Conservation (phyloP, 2,797 vertebrate species). For the Micropoecilia bifurca region DNA sequence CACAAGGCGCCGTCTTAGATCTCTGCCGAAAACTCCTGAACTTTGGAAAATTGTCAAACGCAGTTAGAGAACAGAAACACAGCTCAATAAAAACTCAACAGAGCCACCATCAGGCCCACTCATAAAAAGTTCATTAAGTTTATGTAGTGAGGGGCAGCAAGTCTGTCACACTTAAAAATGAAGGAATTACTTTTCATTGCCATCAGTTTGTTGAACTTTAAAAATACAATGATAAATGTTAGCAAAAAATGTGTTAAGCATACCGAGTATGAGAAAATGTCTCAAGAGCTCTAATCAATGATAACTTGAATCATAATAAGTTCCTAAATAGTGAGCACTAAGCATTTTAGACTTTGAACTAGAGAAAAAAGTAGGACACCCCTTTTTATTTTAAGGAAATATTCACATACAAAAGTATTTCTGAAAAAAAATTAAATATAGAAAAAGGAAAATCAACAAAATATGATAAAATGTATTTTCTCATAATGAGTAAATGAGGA, state of each 20-base stretch:
- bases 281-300: neutral
- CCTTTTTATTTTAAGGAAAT: neutral
- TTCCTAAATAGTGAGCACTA: neutral
- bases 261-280: neutral
- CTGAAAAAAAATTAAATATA: neutral
- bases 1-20: slow-evolving; percentile 63
- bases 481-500: neutral
- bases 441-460: neutral
- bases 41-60: slow-evolving; percentile 56
- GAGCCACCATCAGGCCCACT: slow-evolving; percentile 8
- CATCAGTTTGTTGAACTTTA: neutral
- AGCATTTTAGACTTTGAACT: neutral
- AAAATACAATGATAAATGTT: neutral
- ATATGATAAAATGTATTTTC: neutral
- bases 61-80: slow-evolving; percentile 30
- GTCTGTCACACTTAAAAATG: neutral
- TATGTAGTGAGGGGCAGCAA: slow-evolving; percentile 8
- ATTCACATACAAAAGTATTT: neutral
- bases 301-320: neutral
- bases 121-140: slow-evolving; percentile 46
- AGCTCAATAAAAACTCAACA: slow-evolving; percentile 50
- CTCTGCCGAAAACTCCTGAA: slow-evolving; percentile 47
- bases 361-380: neutral
- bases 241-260: neutral
- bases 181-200: neutral